phyloP scores from a whole-genome alignment of 2,888 invertebrate species.

The Drosophila nigricruria region DNA sequence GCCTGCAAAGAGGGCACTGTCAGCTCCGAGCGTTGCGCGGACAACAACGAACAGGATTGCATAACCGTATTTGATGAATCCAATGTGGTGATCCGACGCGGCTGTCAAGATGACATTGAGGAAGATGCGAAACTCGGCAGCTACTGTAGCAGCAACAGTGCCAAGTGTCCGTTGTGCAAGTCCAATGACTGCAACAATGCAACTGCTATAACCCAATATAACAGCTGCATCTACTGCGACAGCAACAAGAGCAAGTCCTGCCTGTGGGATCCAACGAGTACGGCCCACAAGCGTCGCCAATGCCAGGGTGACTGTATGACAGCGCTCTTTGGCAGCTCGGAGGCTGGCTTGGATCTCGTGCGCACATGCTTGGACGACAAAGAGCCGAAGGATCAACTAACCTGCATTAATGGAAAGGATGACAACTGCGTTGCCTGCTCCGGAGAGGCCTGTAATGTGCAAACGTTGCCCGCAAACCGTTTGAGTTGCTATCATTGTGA shows the following conservation, averaged over 20 bases:
- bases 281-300: constrained; percentile 60
- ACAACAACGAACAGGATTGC: constrained; percentile 83
- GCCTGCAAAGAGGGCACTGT: constrained; percentile 50
- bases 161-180: constrained; percentile 78
- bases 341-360: constrained; percentile 71
- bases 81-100: constrained; percentile 72
- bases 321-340: constrained; percentile 72
- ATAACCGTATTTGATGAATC: constrained; percentile 71
- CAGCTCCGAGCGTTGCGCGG: constrained; percentile 52
- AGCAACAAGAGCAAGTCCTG: constrained; percentile 69
- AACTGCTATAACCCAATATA: constrained; percentile 52
- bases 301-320: constrained; percentile 82
- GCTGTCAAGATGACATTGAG: constrained; percentile 75
- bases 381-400: constrained; percentile 70
- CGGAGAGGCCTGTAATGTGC: constrained; percentile 67
- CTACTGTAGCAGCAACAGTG: constrained; percentile 63
- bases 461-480: constrained; percentile 71
- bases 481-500: constrained; percentile 71
- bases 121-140: constrained; percentile 25
- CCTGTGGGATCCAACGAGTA: constrained; percentile 60
- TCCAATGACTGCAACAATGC: constrained; percentile 83
- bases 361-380: constrained; percentile 83
- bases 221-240: constrained; percentile 81
- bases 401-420: constrained; percentile 59
- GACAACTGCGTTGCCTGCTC: constrained; percentile 69